phyloP scores from a whole-genome alignment of 30 jellyfish, hydroid and myxozoan species.

The Clytia hemisphaerica region DNA sequence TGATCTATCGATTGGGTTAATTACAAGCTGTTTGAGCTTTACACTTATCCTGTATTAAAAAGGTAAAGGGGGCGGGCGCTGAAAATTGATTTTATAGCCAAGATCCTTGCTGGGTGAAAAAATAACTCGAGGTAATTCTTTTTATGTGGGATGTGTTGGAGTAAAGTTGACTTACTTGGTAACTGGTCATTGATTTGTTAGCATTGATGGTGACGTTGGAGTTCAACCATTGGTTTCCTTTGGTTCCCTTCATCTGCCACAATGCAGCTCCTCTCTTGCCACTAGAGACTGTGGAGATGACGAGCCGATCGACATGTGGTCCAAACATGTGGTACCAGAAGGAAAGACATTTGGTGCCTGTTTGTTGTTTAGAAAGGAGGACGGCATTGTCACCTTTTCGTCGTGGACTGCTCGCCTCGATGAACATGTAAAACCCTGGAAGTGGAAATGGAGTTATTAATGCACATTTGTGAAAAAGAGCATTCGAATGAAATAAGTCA shows the following conservation, averaged over 20 bases:
- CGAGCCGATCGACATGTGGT: constrained; percentile 64
- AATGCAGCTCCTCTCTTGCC: constrained; percentile 47
- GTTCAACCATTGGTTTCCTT: constrained; percentile 65
- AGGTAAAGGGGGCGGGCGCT: too few species aligned
- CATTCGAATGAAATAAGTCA: too few species aligned
- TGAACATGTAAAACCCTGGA: constrained; percentile 65
- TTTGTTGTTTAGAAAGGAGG: constrained; percentile 37
- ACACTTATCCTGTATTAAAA: too few species aligned
- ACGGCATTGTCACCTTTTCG: constrained; percentile 66
- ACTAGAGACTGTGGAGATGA: constrained; percentile 40
- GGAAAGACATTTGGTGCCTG: constrained; percentile 61
- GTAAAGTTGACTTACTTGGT: constrained; percentile 44
- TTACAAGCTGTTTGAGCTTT: too few species aligned
- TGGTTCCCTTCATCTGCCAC: constrained; percentile 61
- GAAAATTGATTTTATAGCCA: too few species aligned
- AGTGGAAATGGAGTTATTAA: not conserved
- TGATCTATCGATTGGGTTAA: not conserved
- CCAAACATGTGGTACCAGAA: constrained; percentile 91
- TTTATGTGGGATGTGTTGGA: too few species aligned
- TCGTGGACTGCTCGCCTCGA: constrained; percentile 67
- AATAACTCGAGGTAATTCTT: too few species aligned
- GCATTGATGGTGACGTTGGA: constrained; percentile 42
- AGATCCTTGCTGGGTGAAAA: too few species aligned
- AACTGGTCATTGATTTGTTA: too few species aligned
- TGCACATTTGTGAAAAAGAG: not conserved